Base-by-base conservation (phyloP, 2,888 invertebrate genomes). In the Agriopis marginaria region DNA sequence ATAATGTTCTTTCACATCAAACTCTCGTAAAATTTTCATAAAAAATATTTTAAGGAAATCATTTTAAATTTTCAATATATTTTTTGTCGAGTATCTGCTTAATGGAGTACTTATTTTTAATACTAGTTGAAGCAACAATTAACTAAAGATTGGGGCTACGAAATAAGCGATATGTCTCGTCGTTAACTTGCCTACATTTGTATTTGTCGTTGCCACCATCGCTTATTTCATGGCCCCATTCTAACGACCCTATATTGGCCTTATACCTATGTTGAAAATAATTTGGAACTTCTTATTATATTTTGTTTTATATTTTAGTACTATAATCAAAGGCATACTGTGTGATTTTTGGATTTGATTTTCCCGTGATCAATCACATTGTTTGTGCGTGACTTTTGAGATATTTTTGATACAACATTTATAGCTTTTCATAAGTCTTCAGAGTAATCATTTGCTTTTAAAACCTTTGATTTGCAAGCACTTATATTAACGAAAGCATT, bases 11-110 rank as follows among this genome's bases (percentile, higher is more conserved):
- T 87, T 81, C 88, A 81, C 85, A 78, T 86, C 86, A 86, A 88
- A 87, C 81, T 77, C 81, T 76, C 82, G 84, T 73, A 89, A 90
- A 90, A 82, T 75, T 84, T 80, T 89, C 88, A 89, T 91, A 91
- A 90, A 92, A 91, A 92, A 92, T 91, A 91, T 90, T 87, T 84
- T 80, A 92, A 89, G 84, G 86, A 90, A 91, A 90, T 86, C 75
- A 86, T 84, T 85, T 82, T 77, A 81, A 76, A 75, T 72, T 62
- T 81, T 81, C 81, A 75, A 79, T 78, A 74, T 79, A 79, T 65
- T 75, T 76, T 74, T 66, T 79, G 74, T 77, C 76, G 76, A 81
- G 71, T 85, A 77, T 79, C 77, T 82, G 32, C 32, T 83, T 84
- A 80, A 79, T 77, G 80, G 76, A 84, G 82, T 87, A 88, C 87